Conservation (phyloP, 1,140 invertebrate genomes). For the Nephotettix cincticeps region DNA sequence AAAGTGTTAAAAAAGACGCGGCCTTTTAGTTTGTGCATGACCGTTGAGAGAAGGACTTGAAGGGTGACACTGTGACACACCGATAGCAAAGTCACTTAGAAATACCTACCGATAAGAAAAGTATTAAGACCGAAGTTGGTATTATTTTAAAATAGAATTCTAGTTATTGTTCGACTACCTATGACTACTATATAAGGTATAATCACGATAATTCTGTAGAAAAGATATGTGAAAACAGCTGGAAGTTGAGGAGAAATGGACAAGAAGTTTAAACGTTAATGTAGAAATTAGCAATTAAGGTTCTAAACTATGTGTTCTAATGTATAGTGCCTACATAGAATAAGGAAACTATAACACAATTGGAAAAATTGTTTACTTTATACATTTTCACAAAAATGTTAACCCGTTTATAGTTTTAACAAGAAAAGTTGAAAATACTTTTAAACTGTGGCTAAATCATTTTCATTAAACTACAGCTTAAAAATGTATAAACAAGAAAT, state of each 20-base stretch:
- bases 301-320: no score
- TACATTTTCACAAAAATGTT: no score
- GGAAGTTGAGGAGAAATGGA: not conserved
- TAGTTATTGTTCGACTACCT: conserved; percentile 19
- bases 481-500: no score
- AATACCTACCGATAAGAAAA: not conserved
- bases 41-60: not conserved
- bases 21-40: not conserved
- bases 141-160: not conserved
- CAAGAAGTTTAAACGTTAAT: no score
- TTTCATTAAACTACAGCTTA: no score
- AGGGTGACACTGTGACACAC: not conserved
- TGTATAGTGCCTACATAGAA: no score
- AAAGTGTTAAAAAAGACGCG: conserved; percentile 15
- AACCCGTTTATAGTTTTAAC: no score
- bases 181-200: not conserved
- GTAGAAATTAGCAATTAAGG: no score
- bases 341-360: no score
- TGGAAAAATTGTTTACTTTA: no score
- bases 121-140: not conserved
- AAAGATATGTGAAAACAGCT: not conserved
- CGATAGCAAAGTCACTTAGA: not conserved
- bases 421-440: no score
- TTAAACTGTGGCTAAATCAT: no score
- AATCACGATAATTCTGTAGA: not conserved